Percentiles rank a stretch among this genome's conserved stretches.
phyloP scores from a whole-genome alignment of 1,140 invertebrate genomes.

The Idris sp. region DNA sequence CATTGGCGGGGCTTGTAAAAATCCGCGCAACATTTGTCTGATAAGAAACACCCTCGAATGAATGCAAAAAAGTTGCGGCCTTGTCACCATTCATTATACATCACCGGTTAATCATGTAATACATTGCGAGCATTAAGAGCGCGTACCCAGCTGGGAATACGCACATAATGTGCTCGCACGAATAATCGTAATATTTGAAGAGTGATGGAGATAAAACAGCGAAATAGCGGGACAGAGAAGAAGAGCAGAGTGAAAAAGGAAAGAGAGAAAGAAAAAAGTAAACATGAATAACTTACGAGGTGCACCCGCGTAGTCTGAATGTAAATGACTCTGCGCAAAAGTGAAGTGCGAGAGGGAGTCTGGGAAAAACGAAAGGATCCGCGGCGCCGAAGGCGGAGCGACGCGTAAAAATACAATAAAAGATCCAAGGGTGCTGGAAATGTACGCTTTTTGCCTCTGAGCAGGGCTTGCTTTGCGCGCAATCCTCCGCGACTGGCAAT shows the following conservation, averaged over 20 bases:
- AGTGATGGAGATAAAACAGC: constrained; percentile 15
- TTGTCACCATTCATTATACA: constrained; percentile 56
- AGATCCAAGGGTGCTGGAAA: constrained; percentile 47
- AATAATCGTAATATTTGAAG: constrained; percentile 49
- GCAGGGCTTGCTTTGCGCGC: not conserved
- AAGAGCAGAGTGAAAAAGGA: constrained; percentile 3
- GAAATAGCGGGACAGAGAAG: no score
- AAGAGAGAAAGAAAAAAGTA: constrained; percentile 18
- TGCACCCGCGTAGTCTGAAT: constrained; percentile 49
- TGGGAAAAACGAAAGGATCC: constrained; percentile 51
- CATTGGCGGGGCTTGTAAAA: constrained; percentile 35
- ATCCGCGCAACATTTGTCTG: constrained; percentile 47
- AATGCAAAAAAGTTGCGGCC: constrained; percentile 37
- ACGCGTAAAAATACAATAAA: constrained; percentile 58
- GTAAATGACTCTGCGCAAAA: constrained; percentile 52
- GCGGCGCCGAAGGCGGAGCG: constrained; percentile 58
- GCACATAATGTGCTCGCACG: constrained; percentile 35
- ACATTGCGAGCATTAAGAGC: constrained; percentile 43
- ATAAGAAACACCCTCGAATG: constrained; percentile 49
- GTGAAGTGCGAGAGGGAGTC: constrained; percentile 38
- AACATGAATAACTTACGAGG: constrained; percentile 59
- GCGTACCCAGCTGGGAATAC: constrained; percentile 42
- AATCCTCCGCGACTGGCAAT: constrained; percentile 19
- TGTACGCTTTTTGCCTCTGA: constrained; percentile 50
- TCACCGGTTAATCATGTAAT: constrained; percentile 56